Percentiles rank a stretch among this genome's conserved stretches.
Conservation (phyloP, 2,888 invertebrate species). For the Caenorhabditis sp. region DNA sequence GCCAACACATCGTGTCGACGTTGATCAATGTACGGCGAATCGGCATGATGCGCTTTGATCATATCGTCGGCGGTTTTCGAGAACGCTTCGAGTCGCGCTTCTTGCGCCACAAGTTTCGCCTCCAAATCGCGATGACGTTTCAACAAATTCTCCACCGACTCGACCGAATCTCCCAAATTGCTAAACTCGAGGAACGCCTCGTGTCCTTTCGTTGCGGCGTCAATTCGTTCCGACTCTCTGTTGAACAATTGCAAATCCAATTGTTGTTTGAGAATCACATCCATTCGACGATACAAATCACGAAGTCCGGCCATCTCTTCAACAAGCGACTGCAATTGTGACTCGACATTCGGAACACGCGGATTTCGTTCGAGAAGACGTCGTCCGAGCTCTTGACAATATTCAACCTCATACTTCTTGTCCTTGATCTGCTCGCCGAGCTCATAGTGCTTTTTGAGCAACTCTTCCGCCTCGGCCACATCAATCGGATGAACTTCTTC, state of each 20-base stretch:
- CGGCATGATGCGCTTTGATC: conserved; percentile 78
- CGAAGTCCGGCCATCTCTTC: conserved; percentile 72
- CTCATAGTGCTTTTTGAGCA: conserved; percentile 89
- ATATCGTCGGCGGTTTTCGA: conserved; percentile 84
- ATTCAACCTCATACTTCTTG: conserved; percentile 75
- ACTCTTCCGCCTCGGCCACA: conserved; percentile 88
- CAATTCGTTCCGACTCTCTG: conserved; percentile 94
- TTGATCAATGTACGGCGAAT: conserved; percentile 69
- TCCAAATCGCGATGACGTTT: conserved; percentile 93
- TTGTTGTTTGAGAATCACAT: conserved; percentile 85
- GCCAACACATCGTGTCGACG: conserved; percentile 74
- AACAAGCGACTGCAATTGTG: conserved; percentile 37
- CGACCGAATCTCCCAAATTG: conserved; percentile 78
- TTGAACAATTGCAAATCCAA: conserved; percentile 88
- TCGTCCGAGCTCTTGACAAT: conserved; percentile 79
- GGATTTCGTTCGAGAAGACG: conserved; percentile 77
- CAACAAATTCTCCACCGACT: conserved; percentile 83
- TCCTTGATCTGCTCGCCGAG: conserved; percentile 78
- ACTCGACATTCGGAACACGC: conserved; percentile 55
- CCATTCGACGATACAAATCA: conserved; percentile 76
- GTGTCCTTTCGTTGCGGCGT: conserved; percentile 91
- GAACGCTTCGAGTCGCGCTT: conserved; percentile 85
- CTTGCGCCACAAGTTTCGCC: conserved; percentile 89
- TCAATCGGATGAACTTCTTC: conserved; percentile 61
- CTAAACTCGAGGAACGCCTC: conserved; percentile 87